Base-by-base conservation (phyloP, 1,140 invertebrate genomes). In the Trichonephila clavipes region DNA sequence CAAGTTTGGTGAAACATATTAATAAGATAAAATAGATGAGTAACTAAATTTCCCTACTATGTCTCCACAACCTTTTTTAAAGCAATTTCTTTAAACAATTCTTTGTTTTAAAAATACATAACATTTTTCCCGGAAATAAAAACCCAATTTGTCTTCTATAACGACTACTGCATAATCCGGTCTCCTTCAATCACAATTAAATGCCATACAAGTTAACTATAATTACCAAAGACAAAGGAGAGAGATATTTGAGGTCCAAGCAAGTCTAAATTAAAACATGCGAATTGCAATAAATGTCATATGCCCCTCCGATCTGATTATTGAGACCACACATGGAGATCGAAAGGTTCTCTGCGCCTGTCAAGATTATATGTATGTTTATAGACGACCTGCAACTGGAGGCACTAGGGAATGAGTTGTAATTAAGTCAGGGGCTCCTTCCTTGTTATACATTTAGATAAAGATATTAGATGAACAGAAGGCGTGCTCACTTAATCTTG, bases 321-420 rank as follows among this genome's bases (percentile, higher is more conserved):
- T 77, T 77, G 72, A 77, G 72, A 77, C 72, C 72, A 77, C 72
- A 77, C 72, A 77, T 34, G 72, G 6, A 34, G 72, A 18, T 34
- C 28, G 72, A 77, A 51, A 77, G 28, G 72, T 77, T 77, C 28
- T 77, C 4, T 40, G 16, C 72, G 72, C 18, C 14, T 12, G 28
- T 40, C 28, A 1, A 40, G n/a, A 77, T 77, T 18, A 77, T 77
- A 40, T 40, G 16, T 34, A 72, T 14, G 28, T 40, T 34, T 40
- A 19, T 14, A 77, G 72, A 77, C 72, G 72, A 12, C 24, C 28
- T 28, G 21, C n/a, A 24, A 69, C 66, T n/a, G 24, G 66, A 69
- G 24, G 28, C 69, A 34, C 28, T 72, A 16, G 10, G 14, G 24
- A 77, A 19, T 34, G 19, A 24, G 72, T 77, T 28, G 72, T 34